These are phyloP conservation scores for Dryadula phaetusa DNA, from an alignment of 2,888 invertebrate species.

Conservation along the genomic window DNA sequence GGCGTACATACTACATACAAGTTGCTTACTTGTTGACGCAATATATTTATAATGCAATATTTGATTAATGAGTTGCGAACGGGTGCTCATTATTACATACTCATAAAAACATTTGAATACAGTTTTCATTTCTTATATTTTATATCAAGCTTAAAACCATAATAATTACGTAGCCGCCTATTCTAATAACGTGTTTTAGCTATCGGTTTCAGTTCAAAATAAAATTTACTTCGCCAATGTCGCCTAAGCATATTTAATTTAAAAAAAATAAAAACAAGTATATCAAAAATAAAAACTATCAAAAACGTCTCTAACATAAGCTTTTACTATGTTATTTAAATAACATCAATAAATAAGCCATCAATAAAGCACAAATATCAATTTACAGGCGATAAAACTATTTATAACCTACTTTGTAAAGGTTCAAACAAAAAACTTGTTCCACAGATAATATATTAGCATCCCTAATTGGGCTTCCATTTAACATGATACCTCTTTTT, in stretches of 20 bases:
- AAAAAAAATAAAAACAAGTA: not conserved
- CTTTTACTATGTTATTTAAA: constrained; percentile 17
- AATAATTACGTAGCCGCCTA: not conserved
- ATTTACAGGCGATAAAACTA: constrained; percentile 23
- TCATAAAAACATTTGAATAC: not conserved
- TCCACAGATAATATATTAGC: constrained; percentile 44
- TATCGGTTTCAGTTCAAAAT: not conserved
- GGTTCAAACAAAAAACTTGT: constrained; percentile 29
- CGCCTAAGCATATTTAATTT: too few species aligned
- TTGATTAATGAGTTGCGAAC: constrained; percentile 8
- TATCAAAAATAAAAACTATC: not conserved
- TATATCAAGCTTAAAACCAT: not conserved
- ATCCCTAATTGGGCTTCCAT: constrained; percentile 48
- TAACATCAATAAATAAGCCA: constrained; percentile 14
- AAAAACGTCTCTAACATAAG: not conserved
- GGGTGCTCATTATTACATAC: not conserved
- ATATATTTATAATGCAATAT: constrained; percentile 18
- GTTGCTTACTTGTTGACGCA: constrained; percentile 7
- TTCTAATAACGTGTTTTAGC: not conserved
- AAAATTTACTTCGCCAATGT: not conserved
- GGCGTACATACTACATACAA: constrained; percentile 7
- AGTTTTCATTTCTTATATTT: not conserved
- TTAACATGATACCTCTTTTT: constrained; percentile 57
- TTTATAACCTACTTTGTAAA: constrained; percentile 22
- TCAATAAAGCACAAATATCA: constrained; percentile 12